Percentiles rank a stretch among this genome's conserved stretches.
Conservation (phyloP, 92 coral and sea anemone species). For the Phymanthus crucifer region DNA sequence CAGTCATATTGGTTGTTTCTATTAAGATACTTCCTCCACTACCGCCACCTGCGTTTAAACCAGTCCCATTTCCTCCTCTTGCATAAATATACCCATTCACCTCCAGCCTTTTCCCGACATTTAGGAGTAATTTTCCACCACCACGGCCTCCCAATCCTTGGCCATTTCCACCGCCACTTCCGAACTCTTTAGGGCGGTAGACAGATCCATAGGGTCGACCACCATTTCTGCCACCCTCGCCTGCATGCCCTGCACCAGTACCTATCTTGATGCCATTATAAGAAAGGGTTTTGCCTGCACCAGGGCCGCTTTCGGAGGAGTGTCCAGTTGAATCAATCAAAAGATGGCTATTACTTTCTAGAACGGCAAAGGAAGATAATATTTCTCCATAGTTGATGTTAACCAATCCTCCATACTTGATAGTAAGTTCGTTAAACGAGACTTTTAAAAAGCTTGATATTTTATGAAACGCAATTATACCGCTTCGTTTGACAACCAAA, state of each 20-base stretch:
- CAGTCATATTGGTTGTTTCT: constrained; percentile 89
- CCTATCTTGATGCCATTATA: constrained; percentile 42
- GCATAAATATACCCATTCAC: constrained; percentile 87
- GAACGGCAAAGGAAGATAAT: constrained; percentile 84
- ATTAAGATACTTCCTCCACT: constrained; percentile 95
- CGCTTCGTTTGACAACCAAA: constrained; percentile 74
- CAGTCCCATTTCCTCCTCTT: constrained; percentile 63
- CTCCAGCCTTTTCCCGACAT: constrained; percentile 78
- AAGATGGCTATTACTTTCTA: constrained; percentile 87
- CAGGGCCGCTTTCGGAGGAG: constrained; percentile 74
- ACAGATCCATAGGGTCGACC: constrained; percentile 85
- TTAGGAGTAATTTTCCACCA: constrained; percentile 90
- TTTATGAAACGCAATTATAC: constrained; percentile 82
- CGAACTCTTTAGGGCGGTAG: constrained; percentile 66
- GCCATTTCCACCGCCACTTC: constrained; percentile 96
- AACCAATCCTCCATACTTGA: constrained; percentile 77
- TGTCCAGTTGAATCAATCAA: constrained; percentile 71
- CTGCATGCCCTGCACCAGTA: constrained; percentile 95
- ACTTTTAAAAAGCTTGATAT: constrained; percentile 74
- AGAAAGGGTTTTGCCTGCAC: constrained; percentile 57
- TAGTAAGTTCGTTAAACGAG: constrained; percentile 62
- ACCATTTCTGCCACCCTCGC: constrained; percentile 81
- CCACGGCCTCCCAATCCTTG: constrained; percentile 86
- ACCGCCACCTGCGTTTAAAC: constrained; percentile 82
- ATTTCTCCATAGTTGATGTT: constrained; percentile 91